Percentiles rank a stretch among this genome's conserved stretches.
These are phyloP conservation scores for Mormyrus lacerda DNA, from an alignment of 2,113 vertebrate genomes.

Conservation along the genomic window DNA sequence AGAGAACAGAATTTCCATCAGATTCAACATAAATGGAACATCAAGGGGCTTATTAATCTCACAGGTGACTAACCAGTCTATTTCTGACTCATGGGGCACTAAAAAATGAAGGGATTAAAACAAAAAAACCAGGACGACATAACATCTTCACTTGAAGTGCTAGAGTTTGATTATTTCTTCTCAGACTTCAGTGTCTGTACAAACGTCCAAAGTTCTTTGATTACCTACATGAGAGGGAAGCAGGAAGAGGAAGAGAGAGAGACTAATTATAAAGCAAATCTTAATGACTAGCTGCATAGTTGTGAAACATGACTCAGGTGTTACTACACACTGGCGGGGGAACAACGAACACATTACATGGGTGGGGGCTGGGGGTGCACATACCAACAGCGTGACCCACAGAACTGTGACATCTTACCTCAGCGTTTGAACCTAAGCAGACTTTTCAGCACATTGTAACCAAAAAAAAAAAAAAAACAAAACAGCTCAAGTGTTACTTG, in stretches of 20 bases:
- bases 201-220: conserved; percentile 66
- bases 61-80: not conserved
- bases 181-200: conserved; percentile 58
- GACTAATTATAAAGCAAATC: conserved; percentile 37
- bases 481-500: not conserved
- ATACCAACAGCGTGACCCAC: conserved; percentile 69
- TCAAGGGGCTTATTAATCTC: not conserved
- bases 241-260: conserved; percentile 15
- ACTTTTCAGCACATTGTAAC: not conserved
- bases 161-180: conserved; percentile 47
- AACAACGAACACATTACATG: conserved; percentile 8
- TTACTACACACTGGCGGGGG: not conserved
- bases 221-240: conserved; percentile 53
- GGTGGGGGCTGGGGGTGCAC: conserved; percentile 46
- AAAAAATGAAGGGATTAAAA: conserved; percentile 29
- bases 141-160: conserved; percentile 19
- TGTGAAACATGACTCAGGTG: not conserved
- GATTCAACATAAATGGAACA: not conserved
- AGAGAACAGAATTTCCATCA: not conserved
- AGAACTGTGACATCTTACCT: conserved; percentile 33
- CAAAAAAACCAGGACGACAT: not conserved
- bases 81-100: not conserved
- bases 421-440: not conserved
- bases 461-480: not conserved
- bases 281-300: not conserved